phyloP scores from a whole-genome alignment of 2,888 invertebrate genomes.

The Temnothorax rugatulus region DNA sequence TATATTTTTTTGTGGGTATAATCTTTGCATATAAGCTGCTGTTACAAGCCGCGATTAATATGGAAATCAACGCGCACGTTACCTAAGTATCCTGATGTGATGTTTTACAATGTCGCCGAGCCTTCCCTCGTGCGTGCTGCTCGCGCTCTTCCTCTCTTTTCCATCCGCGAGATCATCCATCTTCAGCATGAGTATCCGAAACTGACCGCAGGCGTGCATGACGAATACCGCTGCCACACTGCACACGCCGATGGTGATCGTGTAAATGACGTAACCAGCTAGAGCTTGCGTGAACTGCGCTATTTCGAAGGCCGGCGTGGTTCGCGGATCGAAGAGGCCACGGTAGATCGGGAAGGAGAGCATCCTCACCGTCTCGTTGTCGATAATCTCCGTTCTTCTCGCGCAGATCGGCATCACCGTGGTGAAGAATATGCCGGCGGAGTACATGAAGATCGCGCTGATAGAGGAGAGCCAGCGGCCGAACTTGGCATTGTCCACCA shows the following conservation, averaged over 20 bases:
- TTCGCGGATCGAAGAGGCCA: conserved; percentile 74
- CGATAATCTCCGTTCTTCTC: conserved; percentile 71
- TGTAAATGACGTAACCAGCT: conserved; percentile 78
- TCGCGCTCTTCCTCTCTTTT: neutral
- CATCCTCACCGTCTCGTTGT: conserved; percentile 74
- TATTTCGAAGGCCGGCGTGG: conserved; percentile 80
- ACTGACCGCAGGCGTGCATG: conserved; percentile 82
- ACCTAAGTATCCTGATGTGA: conserved; percentile 79
- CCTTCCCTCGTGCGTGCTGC: conserved; percentile 19
- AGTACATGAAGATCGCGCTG: conserved; percentile 78
- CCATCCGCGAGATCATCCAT: conserved; percentile 71
- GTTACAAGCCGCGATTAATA: neutral
- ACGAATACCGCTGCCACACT: conserved; percentile 80
- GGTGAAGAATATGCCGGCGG: conserved; percentile 80
- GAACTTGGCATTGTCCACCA: conserved; percentile 73
- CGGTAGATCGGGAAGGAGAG: conserved; percentile 80
- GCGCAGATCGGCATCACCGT: conserved; percentile 78
- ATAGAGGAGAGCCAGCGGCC: conserved; percentile 72
- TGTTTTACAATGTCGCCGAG: conserved; percentile 75
- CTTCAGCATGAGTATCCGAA: conserved; percentile 74
- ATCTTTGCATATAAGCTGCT: neutral
- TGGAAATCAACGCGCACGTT: conserved; percentile 14
- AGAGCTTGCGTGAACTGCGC: conserved; percentile 78
- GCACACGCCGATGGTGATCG: conserved; percentile 79
- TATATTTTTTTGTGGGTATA: neutral